Evolutionary conservation across 2,888 invertebrate species (phyloP), one percentile per base, ranked within the genome.

Genomic region (Eupithecia vulgata): DNA sequence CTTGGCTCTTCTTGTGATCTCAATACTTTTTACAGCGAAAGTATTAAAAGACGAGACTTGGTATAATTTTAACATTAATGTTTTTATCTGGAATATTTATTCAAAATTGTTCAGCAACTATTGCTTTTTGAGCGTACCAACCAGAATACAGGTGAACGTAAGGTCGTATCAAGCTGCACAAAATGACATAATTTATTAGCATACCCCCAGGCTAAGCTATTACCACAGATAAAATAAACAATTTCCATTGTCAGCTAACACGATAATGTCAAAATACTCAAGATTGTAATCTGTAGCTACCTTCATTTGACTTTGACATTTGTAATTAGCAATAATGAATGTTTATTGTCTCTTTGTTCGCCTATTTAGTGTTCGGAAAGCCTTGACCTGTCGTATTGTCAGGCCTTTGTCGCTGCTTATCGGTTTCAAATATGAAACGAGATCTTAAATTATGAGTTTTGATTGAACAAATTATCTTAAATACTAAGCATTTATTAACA

Each of bases 171-270:
- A 71, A 77, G 78, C 78, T 79, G 78, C 74, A 81, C 76, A 80
- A 81, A 83, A 81, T 86, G 87, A 84, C 88, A 87, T 82, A 83
- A 87, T 87, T 87, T 85, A 88, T 86, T 84, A 84, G 82, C 84
- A 85, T 84, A 86, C 80, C 82, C 80, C 76, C 81, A 76, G 82
- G 83, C 83, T 78, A 77, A 73, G 75, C 74, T 76, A 75, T 69
- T 48, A 71, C 77, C 61, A 73, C 74, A 75, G 61, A 69, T 70
- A 62, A 73, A 62, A 17, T 42, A 59, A 59, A 78, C 81, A 81
- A 82, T 80, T 81, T 81, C 83, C 76, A 85, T 88, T 87, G 88
- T 88, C 80, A 82, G 79, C 72, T 86, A 86, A 86, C 84, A 81
- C 81, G 84, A 88, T 88, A 87, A 86, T 82, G 83, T 82, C 82